Base-by-base conservation (phyloP, 2,888 invertebrate genomes). In the Schizaphis graminum region DNA sequence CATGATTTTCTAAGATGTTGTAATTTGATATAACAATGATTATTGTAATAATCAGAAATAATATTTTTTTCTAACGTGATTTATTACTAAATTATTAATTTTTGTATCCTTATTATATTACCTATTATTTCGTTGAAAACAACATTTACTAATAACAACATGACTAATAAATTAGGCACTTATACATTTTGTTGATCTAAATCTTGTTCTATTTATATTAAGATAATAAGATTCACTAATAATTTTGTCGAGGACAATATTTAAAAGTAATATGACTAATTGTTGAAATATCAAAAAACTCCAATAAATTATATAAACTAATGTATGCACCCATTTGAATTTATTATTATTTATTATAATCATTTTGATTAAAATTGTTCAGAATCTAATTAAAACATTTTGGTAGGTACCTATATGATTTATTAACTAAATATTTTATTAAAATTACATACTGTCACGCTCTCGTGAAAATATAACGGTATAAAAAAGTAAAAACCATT, bases 401-500 rank as follows among this genome's bases (percentile, higher is more conserved):
- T n/a, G 44, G 35, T 77, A 77, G 77, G 77, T 77, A 77, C 47
- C 2, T 86, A 47, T 86, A 28, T 49, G 86, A 86, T 49, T 49
- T 28, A 86, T 47, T 13, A 86, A 85, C 41, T 85, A 85, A 85
- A 85, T 44, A 47, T 28, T 44, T 47, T 86, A 47, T 49, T 28
- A 44, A 86, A 86, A 86, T 28, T 85, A 47, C 86, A 86, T 28
- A 47, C 86, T 86, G 47, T 86, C 47, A 86, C 47, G 44, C 35
- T 44, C 26, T 28, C 41, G 26, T 44, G 47, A 44, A 89, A 89
- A 28, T 56, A 57, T 28, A 89, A 44, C 16, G 41, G 1, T 44
- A 44, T 56, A 89, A 89, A 89, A 89, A 56, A 57, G 47, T 49
- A 57, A 57, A 49, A 89, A 89, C 56, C 26, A 56, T 89, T 89